Conservation (phyloP, 2,113 vertebrate genomes). For the Platysteira castanea region DNA sequence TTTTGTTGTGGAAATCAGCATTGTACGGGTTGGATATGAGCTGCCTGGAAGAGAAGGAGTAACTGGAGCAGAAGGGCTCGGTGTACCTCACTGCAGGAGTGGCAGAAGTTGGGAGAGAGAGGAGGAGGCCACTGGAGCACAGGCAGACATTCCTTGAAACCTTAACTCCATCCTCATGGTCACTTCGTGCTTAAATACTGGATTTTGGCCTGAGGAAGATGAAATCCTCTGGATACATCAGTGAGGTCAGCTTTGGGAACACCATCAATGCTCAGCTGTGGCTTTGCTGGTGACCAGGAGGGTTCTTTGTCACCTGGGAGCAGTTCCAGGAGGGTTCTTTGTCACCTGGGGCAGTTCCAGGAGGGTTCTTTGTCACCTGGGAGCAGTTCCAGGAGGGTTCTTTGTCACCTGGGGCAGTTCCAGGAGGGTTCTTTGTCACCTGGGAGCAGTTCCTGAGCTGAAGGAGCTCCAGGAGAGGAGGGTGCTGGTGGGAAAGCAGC, state of each 20-base stretch:
- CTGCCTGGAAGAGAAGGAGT: neutral
- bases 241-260: neutral
- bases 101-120: neutral
- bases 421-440: neutral
- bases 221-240: rapidly evolving
- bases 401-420: too few species aligned
- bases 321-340: too few species aligned
- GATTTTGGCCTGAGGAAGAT: neutral
- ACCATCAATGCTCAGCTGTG: neutral
- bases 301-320: neutral
- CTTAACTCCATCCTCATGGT: neutral
- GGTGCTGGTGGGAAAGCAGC: neutral
- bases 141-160: neutral
- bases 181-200: neutral
- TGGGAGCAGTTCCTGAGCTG: neutral
- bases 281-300: neutral
- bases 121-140: neutral
- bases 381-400: neutral
- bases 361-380: too few species aligned
- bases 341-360: neutral
- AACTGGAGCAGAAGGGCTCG: neutral
- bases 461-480: neutral
- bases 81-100: neutral
- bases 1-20: neutral
- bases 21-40: neutral